These are phyloP conservation scores for Illadopsis cleaveri DNA, from an alignment of 2,113 vertebrate genomes.

Conservation along the genomic window DNA sequence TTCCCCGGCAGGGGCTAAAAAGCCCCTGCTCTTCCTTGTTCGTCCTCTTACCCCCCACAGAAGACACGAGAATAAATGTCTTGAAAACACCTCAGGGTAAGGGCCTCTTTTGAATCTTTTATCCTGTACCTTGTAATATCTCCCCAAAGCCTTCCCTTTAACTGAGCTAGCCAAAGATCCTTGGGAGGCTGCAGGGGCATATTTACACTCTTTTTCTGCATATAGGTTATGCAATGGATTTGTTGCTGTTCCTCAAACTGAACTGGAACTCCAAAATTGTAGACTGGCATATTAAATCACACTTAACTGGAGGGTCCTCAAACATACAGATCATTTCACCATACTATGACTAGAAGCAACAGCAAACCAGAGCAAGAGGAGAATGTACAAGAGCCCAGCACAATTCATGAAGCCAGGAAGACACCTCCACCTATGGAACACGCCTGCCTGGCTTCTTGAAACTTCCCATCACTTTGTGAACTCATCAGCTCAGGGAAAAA, in stretches of 20 bases:
- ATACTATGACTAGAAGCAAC: not conserved
- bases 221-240: not conserved
- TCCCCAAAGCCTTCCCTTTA: no score
- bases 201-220: not conserved
- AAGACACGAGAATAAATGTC: no score
- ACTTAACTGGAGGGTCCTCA: not conserved
- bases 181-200: no score
- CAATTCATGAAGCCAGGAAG: not conserved
- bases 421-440: not conserved
- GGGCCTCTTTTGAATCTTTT: no score
- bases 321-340: not conserved
- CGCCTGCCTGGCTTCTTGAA: not conserved
- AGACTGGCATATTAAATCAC: not conserved
- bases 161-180: no score
- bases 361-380: not conserved
- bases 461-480: not conserved
- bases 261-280: not conserved
- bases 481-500: not conserved
- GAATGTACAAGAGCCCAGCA: not conserved
- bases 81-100: no score
- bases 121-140: no score
- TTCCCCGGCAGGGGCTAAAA: no score
- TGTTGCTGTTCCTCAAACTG: not conserved
- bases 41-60: no score
- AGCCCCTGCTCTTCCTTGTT: no score